Evolutionary conservation across 2,888 invertebrate genomes (phyloP).

Genomic region (Pediacus dermestoides): DNA sequence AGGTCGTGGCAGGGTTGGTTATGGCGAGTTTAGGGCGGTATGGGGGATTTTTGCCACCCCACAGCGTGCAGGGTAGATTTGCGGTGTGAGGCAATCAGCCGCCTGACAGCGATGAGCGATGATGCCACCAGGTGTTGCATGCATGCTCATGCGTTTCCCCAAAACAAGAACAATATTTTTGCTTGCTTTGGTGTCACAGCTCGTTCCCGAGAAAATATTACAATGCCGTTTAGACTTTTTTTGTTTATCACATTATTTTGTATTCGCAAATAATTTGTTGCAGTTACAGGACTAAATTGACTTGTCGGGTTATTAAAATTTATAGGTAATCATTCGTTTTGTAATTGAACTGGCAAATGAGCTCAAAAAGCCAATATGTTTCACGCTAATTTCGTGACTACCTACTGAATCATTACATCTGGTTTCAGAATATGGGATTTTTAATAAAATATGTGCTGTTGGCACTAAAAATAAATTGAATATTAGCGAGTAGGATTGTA

Average conservation of each 20-base stretch:
- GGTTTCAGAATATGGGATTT: no score
- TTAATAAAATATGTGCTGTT: no score
- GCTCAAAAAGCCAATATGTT: slow-evolving; percentile 6
- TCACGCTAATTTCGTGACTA: no score
- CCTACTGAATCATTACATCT: no score
- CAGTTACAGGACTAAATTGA: slow-evolving; percentile 25
- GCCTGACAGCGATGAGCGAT: slow-evolving; percentile 40
- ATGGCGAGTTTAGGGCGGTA: slow-evolving; percentile 8
- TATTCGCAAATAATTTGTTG: slow-evolving; percentile 24
- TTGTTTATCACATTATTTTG: no score
- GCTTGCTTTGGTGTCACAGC: slow-evolving; percentile 13
- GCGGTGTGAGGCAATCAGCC: slow-evolving; percentile 42
- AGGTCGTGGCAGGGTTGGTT: slow-evolving; percentile 15
- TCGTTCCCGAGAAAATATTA: slow-evolving; percentile 7
- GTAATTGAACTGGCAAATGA: slow-evolving; percentile 8
- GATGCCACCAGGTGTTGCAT: slow-evolving; percentile 42
- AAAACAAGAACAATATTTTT: slow-evolving; percentile 23
- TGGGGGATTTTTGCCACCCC: slow-evolving; percentile 19
- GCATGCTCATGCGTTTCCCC: slow-evolving; percentile 34
- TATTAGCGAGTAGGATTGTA: no score
- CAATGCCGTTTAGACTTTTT: no score
- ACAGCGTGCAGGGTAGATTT: slow-evolving; percentile 33
- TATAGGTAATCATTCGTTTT: slow-evolving; percentile 25
- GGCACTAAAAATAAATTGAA: no score
- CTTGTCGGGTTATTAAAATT: slow-evolving; percentile 26